Evolutionary conservation across 2,888 invertebrate genomes (phyloP), one percentile per base, ranked within the genome.

Genomic region (Pomacea canaliculata): DNA sequence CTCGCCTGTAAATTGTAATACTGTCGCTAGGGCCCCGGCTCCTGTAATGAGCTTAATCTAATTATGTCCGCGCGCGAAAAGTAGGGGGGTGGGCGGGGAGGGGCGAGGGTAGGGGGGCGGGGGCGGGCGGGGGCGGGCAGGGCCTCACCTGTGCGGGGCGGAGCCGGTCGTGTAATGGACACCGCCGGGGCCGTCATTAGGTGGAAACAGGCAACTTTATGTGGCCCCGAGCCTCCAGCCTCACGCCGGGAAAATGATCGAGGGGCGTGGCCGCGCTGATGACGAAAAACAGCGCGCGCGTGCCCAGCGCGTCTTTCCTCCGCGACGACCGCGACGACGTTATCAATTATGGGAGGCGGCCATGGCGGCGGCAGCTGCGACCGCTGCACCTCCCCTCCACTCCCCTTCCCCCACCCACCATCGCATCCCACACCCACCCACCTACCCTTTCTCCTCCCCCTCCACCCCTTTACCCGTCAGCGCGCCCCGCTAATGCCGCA

Each of bases 281-380:
- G 74, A 74, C 74, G 74, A 74, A 74, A 74, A 74, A 74, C 74
- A 74, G 65, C 73, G 74, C 74, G 74, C 74, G 73, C 74, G 74
- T 74, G 74, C 74, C 74, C 48, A 60, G 69, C 60, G 51, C 67
- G 62, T 62, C 74, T 74, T 62, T 56, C 67, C 69, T 56, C 10
- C 74, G 23, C 49, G 23, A 60, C 69, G 69, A 67, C 62, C 62
- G 23, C 74, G 69, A 69, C 74, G 74, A 74, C 74, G 69, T 74
- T 74, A 74, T 74, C 74, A 74, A 74, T 74, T 74, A 74, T 69
- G 59, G 74, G 69, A 74, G 74, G 74, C 73, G 73, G 73, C 69
- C 49, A 51, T 63, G 63, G 63, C 74, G 74, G 51, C 62, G 59
- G 74, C 74, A 37, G 74, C 74, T 59, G 74, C 62, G 46, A 60